These are phyloP conservation scores for Lepidurus arcticus DNA, from an alignment of 1,140 invertebrate genomes.

Conservation along the genomic window DNA sequence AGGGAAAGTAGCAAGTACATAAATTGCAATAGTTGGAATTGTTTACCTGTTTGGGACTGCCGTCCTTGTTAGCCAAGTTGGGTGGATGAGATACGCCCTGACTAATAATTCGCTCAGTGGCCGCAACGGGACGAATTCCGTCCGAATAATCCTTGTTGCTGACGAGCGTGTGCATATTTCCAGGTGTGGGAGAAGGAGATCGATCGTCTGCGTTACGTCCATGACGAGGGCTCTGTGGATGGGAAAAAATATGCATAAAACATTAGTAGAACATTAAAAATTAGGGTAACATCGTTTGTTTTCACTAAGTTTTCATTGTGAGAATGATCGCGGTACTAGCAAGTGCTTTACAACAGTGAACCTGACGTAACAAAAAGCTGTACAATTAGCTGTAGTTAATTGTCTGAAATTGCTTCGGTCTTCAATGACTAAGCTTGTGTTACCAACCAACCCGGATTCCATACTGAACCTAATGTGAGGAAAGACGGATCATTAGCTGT, in stretches of 20 bases:
- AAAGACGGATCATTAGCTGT: no score
- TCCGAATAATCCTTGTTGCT: conserved; percentile 35
- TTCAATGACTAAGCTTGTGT: no score
- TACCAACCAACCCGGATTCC: no score
- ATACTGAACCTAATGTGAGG: no score
- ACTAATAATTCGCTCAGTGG: conserved; percentile 34
- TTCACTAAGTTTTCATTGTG: no score
- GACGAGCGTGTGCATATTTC: conserved; percentile 39
- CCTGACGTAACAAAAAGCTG: no score
- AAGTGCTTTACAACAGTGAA: no score
- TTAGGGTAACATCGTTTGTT: background rate
- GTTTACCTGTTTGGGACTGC: conserved; percentile 25
- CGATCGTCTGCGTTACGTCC: conserved; percentile 48
- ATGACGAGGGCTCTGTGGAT: conserved; percentile 53
- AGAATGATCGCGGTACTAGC: no score
- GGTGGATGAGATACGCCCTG: conserved; percentile 34
- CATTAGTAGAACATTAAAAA: background rate
- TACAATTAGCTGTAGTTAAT: no score
- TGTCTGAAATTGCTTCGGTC: no score
- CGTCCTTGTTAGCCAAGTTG: background rate
- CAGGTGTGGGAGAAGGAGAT: conserved; percentile 53
- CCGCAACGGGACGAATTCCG: conserved; percentile 37
- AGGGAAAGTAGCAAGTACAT: no score
- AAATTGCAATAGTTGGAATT: background rate
- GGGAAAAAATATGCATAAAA: conserved; percentile 30